Base-by-base conservation (phyloP, 2,797 vertebrate species). In the Semotilus atromaculatus region DNA sequence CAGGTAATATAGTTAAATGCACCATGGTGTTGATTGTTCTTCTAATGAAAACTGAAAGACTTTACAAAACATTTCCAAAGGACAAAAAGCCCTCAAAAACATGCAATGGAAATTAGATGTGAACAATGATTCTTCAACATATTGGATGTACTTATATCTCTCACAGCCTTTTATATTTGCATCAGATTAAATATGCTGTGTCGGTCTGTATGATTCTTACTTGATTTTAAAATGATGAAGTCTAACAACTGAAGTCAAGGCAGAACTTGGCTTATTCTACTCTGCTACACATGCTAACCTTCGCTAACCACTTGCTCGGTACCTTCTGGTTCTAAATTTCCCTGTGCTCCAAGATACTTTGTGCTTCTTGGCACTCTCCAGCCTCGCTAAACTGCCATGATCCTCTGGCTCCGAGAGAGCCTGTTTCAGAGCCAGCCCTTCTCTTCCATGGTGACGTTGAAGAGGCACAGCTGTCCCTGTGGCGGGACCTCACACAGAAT, bases 361-460 rank as follows among this genome's bases (percentile, higher is more conserved):
- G 64, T 84, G 82, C 36, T 53, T 83, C 76, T 80, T 58, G 74
- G 84, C 60, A 31, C 19, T 60, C 26, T 34, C 62, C 38, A 3
- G 23, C 51, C 38, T 73, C 60, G 40, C 29, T 67, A 77, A 85
- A 82, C 72, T 45, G 53, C 73, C 43, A 29, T 76, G 80, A 19
- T 82, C 75, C 34, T 66, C 48, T 80, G 79, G 87, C 80, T 84
- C 26, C 3, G 21, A 71, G 38, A 70, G 82, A 84, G 62, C 38
- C 73, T 84, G 73, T 53, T 55, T 86, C 29, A 40, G 58, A 73
- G 60, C 78, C 68, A 84, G 43, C 40, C 74, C 70, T 34, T 66
- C 66, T 80, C n/a, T 48, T 70, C 70, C 71, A 68, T 84, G 58
- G 51, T 60, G 77, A 81, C 16, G 55, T 38, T 83, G 58, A 79